Evolutionary conservation across 1,140 invertebrate species (phyloP), one percentile per base, ranked within the genome.

Genomic region (Arctopsyche grandis): DNA sequence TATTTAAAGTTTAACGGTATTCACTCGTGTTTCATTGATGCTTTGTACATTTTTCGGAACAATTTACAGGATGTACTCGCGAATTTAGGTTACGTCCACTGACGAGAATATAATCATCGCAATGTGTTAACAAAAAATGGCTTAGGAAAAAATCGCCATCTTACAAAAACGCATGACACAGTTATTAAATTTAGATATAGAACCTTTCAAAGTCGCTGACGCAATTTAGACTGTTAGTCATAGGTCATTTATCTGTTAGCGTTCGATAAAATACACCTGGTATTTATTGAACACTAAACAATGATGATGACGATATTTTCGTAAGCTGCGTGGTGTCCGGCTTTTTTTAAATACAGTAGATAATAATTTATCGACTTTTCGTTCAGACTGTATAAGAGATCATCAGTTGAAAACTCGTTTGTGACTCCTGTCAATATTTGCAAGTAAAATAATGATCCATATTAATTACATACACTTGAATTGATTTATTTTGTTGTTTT

Each of bases 221-320:
- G 21, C 14, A 60, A 60, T 60, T 60, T 60, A 38, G 29, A 38
- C 29, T 38, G 21, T 60, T 60, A 60, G 58, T 60, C 58, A 60
- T 22, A 60, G 58, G 29, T 38, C 29, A 38, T 19, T 52, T 52
- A 16, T 52, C 16, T 52, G 3, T 19, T 19, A 3, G 48, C 12
- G 3, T 19, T 14, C 29, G 29, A 38, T 38, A 38, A 52, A n/a
- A 52, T n/a, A 52, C 12, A n/a, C 3, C 16, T 52, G 16, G 16
- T n/a, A 52, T 52, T 19, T 19, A n/a, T 52, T 46, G 5, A 5
- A 46, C 44, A 14, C 44, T 46, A 10, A 52, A 52, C 48, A 52
- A 16, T 52, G 3, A 16, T 52, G 48, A 52, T 52, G 1, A n/a
- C 4, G 12, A 52, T 52, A n/a, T 52, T 52, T 52, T 52, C 3